Evolutionary conservation across 2,113 vertebrate genomes (phyloP).

Genomic region (Narcine bancroftii): DNA sequence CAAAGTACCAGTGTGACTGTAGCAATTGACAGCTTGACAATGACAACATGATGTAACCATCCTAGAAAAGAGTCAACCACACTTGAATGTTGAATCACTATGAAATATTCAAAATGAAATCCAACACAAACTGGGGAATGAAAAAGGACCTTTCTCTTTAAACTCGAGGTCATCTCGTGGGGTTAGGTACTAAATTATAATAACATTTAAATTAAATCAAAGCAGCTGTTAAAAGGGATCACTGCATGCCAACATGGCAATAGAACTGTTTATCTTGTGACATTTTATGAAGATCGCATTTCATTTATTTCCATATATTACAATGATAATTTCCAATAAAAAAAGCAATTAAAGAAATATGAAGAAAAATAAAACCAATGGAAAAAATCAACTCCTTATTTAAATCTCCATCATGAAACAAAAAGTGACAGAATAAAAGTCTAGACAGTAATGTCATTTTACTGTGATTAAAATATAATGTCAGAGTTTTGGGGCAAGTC

Average conservation of each 20-base stretch:
- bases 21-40: neutral
- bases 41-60: neutral
- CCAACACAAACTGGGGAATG: neutral
- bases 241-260: neutral
- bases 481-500: no score
- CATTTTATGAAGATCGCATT: neutral
- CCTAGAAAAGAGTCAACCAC: constrained; percentile 12
- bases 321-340: neutral
- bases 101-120: constrained; percentile 31
- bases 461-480: neutral
- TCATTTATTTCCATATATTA: neutral
- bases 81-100: neutral
- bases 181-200: constrained; percentile 26
- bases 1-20: neutral
- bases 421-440: neutral
- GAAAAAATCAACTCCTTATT: neutral
- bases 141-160: neutral
- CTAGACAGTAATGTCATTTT: neutral
- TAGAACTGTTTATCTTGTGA: constrained; percentile 5
- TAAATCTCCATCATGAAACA: neutral
- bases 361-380: neutral
- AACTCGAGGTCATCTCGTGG: constrained; percentile 14
- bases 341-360: neutral
- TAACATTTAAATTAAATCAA: constrained; percentile 31
- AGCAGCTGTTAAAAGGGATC: constrained; percentile 3